A percentile compares a stretch with the other conserved stretches of the same genome.
These are phyloP conservation scores for Danio albolineatus DNA, from an alignment of 2,797 vertebrate species.

Conservation along the genomic window DNA sequence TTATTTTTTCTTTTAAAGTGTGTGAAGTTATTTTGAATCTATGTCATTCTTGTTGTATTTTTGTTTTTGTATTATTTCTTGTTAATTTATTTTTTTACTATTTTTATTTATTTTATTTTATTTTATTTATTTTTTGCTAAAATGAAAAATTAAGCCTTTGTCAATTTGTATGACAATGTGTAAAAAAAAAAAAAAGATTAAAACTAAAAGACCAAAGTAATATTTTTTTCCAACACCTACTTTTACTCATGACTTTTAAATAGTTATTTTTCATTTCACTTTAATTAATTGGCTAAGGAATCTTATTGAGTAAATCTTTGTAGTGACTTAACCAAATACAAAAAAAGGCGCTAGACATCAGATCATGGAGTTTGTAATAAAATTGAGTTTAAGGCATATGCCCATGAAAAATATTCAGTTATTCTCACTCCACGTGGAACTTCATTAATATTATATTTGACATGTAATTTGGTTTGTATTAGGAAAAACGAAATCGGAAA, in stretches of 20 bases:
- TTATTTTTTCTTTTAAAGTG: too few species aligned
- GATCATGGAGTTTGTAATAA: neutral
- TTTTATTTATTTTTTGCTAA: too few species aligned
- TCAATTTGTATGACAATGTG: too few species aligned
- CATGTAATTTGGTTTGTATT: slow-evolving; percentile 26
- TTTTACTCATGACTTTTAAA: neutral
- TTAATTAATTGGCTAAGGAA: neutral
- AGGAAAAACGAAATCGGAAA: neutral
- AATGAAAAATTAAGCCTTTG: too few species aligned
- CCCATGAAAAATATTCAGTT: neutral
- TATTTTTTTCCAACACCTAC: neutral
- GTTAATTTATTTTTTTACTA: too few species aligned
- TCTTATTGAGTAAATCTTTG: neutral
- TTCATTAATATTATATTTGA: neutral
- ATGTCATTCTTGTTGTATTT: too few species aligned
- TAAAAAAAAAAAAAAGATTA: too few species aligned
- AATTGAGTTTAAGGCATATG: too few species aligned
- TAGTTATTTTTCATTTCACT: neutral
- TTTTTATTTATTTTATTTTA: too few species aligned
- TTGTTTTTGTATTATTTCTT: too few species aligned
- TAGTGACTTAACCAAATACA: neutral
- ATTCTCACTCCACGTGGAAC: neutral
- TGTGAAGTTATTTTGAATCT: too few species aligned
- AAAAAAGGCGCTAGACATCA: neutral
- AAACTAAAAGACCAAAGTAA: too few species aligned